A percentile compares a stretch with the other conserved stretches of the same genome.
Evolutionary conservation across 64 coral and sea anemone genomes (phyloP).

Genomic region (Catalaphyllia jardinei): DNA sequence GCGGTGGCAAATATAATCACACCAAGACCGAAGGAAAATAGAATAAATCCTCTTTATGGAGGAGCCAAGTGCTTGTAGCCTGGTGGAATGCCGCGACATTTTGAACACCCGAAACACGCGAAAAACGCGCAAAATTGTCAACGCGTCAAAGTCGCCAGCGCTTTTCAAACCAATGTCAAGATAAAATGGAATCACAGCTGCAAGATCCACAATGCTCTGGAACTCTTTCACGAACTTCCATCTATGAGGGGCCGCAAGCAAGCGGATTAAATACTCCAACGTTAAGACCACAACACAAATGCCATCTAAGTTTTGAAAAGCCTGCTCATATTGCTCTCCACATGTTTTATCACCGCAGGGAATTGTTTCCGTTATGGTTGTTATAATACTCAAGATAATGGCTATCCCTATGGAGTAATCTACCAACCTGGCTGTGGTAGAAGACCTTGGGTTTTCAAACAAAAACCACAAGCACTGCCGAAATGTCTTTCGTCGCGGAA

Average conservation of each 20-base stretch:
- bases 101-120: slow-evolving; percentile 92
- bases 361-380: slow-evolving; percentile 83
- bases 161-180: slow-evolving; percentile 59
- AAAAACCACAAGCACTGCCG: slow-evolving; percentile 68
- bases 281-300: slow-evolving; percentile 80
- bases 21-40: slow-evolving; percentile 86
- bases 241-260: slow-evolving; percentile 70
- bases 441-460: slow-evolving; percentile 83
- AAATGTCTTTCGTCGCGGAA: slow-evolving; percentile 37
- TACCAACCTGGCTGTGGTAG: slow-evolving; percentile 55
- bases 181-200: slow-evolving; percentile 89
- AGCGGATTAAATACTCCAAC: slow-evolving; percentile 80
- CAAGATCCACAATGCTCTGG: slow-evolving; percentile 78
- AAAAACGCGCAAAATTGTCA: slow-evolving; percentile 75
- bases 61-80: slow-evolving; percentile 75
- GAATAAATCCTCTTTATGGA: slow-evolving; percentile 95
- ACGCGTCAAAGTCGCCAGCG: slow-evolving; percentile 57
- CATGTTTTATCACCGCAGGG: slow-evolving; percentile 79
- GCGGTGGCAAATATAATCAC: slow-evolving; percentile 95
- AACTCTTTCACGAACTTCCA: slow-evolving; percentile 80
- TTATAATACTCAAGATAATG: slow-evolving; percentile 80
- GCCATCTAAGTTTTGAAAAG: slow-evolving; percentile 73
- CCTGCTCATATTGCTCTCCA: slow-evolving; percentile 52
- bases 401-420: slow-evolving; percentile 71
- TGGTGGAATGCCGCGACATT: slow-evolving; percentile 84